Conservation (phyloP, 2,797 vertebrate species). For the Argyrosomus regius region DNA sequence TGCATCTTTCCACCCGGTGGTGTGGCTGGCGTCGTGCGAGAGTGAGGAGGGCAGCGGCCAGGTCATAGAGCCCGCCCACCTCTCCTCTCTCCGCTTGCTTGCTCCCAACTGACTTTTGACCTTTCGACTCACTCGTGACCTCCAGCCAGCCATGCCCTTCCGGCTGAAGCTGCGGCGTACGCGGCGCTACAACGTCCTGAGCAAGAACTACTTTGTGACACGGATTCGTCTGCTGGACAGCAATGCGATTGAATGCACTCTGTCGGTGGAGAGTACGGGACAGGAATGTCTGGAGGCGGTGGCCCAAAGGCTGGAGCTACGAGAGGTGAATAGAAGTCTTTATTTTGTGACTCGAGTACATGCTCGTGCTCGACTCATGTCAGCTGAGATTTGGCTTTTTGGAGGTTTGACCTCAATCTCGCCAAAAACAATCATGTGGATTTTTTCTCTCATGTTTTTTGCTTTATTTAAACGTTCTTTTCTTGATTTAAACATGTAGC, state of each 20-base stretch:
- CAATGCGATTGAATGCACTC: constrained; percentile 94
- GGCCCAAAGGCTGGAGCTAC: constrained; percentile 93
- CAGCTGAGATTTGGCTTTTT: too few species aligned
- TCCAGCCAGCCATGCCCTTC: constrained; percentile 92
- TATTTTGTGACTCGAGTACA: neutral
- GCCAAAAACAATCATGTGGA: too few species aligned
- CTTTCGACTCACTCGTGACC: constrained; percentile 68
- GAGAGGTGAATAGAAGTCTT: constrained; percentile 87
- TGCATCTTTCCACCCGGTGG: constrained; percentile 79
- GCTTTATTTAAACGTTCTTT: neutral
- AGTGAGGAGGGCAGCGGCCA: constrained; percentile 78
- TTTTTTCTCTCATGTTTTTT: neutral
- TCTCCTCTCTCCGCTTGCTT: constrained; percentile 42
- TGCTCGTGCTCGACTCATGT: neutral
- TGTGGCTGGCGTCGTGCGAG: constrained; percentile 75
- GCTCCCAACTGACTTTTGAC: constrained; percentile 70
- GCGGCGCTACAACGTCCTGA: constrained; percentile 95
- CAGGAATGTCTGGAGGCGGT: constrained; percentile 97
- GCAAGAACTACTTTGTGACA: constrained; percentile 98
- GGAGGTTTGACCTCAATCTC: too few species aligned
- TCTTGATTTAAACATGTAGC: neutral
- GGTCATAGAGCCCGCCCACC: constrained; percentile 75
- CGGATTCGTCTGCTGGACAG: constrained; percentile 93
- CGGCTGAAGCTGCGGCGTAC: constrained; percentile 93
- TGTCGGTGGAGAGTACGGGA: constrained; percentile 96